Evolutionary conservation across 2,888 invertebrate species (phyloP).

Genomic region (Scaptodrosophila latifasciaeformis): DNA sequence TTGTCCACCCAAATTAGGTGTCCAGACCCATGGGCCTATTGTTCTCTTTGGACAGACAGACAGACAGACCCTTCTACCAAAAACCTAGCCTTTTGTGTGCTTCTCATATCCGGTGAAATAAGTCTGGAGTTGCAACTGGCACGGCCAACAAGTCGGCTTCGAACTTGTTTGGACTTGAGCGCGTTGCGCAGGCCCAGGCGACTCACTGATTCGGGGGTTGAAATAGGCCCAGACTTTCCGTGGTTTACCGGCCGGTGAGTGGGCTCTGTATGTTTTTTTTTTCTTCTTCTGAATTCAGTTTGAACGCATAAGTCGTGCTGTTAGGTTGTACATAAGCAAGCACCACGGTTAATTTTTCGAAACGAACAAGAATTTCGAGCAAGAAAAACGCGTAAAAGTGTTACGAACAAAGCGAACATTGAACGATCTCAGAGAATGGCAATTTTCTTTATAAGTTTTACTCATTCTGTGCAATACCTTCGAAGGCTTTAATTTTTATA

Average conservation of each 20-base stretch:
- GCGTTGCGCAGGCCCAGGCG: constrained; percentile 15
- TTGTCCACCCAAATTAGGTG: too few species aligned
- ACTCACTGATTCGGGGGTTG: constrained; percentile 24
- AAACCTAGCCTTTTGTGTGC: constrained; percentile 51
- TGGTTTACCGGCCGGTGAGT: background rate
- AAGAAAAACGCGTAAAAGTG: too few species aligned
- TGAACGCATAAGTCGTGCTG: constrained; percentile 41
- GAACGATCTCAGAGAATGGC: too few species aligned
- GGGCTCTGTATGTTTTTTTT: constrained; percentile 20
- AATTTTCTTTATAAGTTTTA: too few species aligned
- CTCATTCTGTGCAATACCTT: too few species aligned
- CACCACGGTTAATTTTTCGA: too few species aligned
- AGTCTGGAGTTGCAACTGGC: too few species aligned
- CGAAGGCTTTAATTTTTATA: too few species aligned
- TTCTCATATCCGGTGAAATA: constrained; percentile 61
- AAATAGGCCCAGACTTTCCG: constrained; percentile 12
- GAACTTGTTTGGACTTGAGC: constrained; percentile 38
- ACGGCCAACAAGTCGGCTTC: constrained; percentile 16
- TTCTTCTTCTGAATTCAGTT: constrained; percentile 30
- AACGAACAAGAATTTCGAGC: too few species aligned
- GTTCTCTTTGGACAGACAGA: constrained; percentile 26
- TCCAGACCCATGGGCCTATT: constrained; percentile 33
- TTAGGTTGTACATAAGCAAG: constrained; percentile 53
- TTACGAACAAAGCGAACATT: too few species aligned
- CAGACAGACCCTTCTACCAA: constrained; percentile 12